These are phyloP conservation scores for Pycnomerus fuliginosus DNA, from an alignment of 2,888 invertebrate genomes.

Conservation along the genomic window DNA sequence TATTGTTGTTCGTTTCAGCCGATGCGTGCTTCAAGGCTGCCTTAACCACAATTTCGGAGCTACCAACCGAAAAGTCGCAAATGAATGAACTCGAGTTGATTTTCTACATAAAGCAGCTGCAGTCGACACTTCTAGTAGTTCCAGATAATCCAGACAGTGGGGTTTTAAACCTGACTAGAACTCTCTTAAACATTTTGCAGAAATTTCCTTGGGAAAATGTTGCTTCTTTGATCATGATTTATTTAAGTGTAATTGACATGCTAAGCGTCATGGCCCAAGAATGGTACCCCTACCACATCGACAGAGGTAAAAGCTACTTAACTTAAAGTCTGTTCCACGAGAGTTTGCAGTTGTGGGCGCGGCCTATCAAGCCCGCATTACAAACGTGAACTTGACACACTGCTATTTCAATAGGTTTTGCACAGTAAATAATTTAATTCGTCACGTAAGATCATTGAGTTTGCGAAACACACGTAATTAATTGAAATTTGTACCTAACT, in stretches of 20 bases:
- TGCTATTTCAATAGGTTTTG: too few species aligned
- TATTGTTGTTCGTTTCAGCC: constrained; percentile 58
- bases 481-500: too few species aligned
- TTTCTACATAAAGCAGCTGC: constrained; percentile 72
- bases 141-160: constrained; percentile 90
- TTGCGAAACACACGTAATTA: too few species aligned
- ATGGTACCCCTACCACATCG: constrained; percentile 81
- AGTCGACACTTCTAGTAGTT: constrained; percentile 78
- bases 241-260: constrained; percentile 75
- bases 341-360: too few species aligned
- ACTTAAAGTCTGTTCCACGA: too few species aligned
- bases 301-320: constrained; percentile 62
- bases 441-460: too few species aligned
- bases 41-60: constrained; percentile 74
- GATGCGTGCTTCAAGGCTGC: constrained; percentile 94
- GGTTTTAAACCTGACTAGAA: constrained; percentile 77
- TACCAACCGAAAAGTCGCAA: constrained; percentile 72
- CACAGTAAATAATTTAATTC: too few species aligned
- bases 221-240: constrained; percentile 66
- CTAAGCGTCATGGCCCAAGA: constrained; percentile 80
- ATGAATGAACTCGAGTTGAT: constrained; percentile 71
- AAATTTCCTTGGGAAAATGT: constrained; percentile 70
- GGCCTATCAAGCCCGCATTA: too few species aligned
- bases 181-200: constrained; percentile 78
- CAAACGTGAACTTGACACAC: too few species aligned